Evolutionary conservation across 2,113 vertebrate species (phyloP).

Genomic region (Chamaetylas fuelleborni): DNA sequence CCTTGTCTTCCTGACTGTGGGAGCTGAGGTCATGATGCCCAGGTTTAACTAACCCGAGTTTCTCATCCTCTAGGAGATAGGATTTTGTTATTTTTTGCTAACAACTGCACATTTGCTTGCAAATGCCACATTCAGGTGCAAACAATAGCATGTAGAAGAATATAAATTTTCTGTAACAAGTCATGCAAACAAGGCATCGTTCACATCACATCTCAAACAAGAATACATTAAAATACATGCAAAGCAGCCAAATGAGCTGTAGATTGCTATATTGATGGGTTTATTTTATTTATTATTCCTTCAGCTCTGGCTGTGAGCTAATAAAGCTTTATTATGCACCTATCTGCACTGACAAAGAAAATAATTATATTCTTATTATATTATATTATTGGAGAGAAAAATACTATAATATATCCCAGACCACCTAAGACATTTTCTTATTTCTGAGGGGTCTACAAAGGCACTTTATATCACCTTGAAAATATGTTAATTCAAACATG

Average conservation of each 20-base stretch:
- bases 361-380: background rate
- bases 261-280: background rate
- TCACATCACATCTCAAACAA: background rate
- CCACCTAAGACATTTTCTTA: background rate
- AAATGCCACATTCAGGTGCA: background rate
- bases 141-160: background rate
- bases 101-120: background rate
- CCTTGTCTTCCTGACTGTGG: background rate
- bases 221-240: background rate
- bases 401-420: background rate
- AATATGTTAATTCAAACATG: background rate
- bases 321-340: background rate
- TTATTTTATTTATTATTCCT: constrained; percentile 12
- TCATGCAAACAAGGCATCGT: background rate
- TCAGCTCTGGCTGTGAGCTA: background rate
- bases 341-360: background rate
- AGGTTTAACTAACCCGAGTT: background rate
- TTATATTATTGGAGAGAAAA: background rate
- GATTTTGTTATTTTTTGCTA: background rate
- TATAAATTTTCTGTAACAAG: background rate
- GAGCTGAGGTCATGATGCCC: background rate
- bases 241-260: background rate
- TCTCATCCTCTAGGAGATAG: background rate
- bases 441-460: background rate
- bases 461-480: background rate